Percentiles rank a stretch among this genome's conserved stretches.
Evolutionary conservation across 1,140 invertebrate genomes (phyloP).

Genomic region (Babylonia areolata): DNA sequence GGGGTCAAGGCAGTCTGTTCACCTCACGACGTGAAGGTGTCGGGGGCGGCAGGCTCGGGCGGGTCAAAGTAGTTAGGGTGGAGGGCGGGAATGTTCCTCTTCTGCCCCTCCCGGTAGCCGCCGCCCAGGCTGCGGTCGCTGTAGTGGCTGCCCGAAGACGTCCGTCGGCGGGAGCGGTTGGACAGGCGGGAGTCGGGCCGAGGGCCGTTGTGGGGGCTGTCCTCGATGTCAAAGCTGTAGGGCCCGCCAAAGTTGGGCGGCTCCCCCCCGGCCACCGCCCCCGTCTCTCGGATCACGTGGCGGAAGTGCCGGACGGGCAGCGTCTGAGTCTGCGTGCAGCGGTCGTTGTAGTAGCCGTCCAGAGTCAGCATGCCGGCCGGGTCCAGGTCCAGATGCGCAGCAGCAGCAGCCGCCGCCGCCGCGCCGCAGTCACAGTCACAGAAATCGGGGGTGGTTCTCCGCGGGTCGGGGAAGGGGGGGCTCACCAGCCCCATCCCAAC

Average conservation of each 20-base stretch:
- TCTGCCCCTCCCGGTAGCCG: slow-evolving; percentile 41
- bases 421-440: slow-evolving; percentile 34
- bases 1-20: too few species aligned
- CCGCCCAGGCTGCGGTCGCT: slow-evolving; percentile 33
- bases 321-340: slow-evolving; percentile 46
- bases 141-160: slow-evolving; percentile 44
- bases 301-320: slow-evolving; percentile 44
- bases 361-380: neutral
- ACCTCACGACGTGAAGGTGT: slow-evolving; percentile 15
- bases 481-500: neutral
- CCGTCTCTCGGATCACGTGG: slow-evolving; percentile 29
- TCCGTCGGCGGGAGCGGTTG: slow-evolving; percentile 35
- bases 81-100: slow-evolving; percentile 44
- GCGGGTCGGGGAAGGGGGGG: slow-evolving; percentile 6
- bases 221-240: slow-evolving; percentile 32
- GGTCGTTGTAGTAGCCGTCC: slow-evolving; percentile 49
- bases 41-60: slow-evolving; percentile 20
- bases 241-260: neutral
- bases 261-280: neutral
- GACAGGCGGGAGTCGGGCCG: slow-evolving; percentile 27
- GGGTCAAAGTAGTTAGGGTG: slow-evolving; percentile 50
- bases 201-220: neutral
- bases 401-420: too few species aligned
- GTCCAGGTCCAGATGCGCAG: slow-evolving; percentile 7
- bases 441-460: slow-evolving; percentile 10